Conservation (phyloP, 2,113 vertebrate genomes). For the Fregata magnificens region DNA sequence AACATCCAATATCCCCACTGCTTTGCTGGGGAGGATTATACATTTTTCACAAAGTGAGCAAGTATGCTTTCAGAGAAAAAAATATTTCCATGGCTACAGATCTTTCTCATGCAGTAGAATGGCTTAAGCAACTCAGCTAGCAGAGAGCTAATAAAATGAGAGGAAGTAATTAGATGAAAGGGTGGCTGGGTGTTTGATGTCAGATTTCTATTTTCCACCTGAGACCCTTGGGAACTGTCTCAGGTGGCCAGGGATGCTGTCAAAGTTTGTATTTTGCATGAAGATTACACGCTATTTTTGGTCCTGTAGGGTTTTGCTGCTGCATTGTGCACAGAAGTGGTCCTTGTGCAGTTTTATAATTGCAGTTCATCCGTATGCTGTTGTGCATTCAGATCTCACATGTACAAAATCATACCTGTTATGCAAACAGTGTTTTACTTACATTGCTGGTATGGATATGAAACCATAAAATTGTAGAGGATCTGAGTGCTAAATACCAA, state of each 20-base stretch:
- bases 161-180: slow-evolving; percentile 46
- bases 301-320: neutral
- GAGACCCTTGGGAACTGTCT: neutral
- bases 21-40: slow-evolving; percentile 23
- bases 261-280: neutral
- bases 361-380: neutral
- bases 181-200: slow-evolving; percentile 10
- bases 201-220: neutral
- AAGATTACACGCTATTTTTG: neutral
- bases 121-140: slow-evolving; percentile 5
- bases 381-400: neutral
- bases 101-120: neutral
- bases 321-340: neutral
- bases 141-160: slow-evolving; percentile 36
- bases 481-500: neutral
- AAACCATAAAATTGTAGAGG: neutral
- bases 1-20: neutral
- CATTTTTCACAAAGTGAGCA: slow-evolving; percentile 9
- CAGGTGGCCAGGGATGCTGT: neutral
- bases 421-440: neutral
- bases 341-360: neutral
- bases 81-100: slow-evolving; percentile 63
- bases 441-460: neutral
- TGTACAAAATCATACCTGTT: neutral
- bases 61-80: slow-evolving; percentile 25